These are phyloP conservation scores for Diadegma fenestrale DNA, from an alignment of 2,888 invertebrate species.

Conservation along the genomic window DNA sequence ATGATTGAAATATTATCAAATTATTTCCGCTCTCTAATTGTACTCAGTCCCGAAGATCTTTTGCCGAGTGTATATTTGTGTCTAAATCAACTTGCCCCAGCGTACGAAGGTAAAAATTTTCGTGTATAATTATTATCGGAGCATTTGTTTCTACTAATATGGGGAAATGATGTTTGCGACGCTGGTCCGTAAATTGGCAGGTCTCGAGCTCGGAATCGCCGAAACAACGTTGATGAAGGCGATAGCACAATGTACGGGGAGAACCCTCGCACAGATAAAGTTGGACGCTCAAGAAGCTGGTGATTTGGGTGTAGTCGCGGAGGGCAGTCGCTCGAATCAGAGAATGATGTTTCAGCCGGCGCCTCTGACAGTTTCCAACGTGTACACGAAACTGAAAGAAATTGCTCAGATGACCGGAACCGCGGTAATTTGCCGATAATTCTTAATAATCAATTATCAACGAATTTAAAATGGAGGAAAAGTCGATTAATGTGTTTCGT, in stretches of 20 bases:
- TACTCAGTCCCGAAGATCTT: constrained; percentile 95
- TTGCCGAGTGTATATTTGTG: constrained; percentile 96
- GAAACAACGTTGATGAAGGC: constrained; percentile 98
- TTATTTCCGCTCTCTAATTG: constrained; percentile 96
- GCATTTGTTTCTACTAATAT: neutral
- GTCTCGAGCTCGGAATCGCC: constrained; percentile 95
- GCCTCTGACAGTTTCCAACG: constrained; percentile 90
- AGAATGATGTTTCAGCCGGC: constrained; percentile 95
- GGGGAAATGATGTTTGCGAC: neutral
- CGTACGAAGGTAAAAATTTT: constrained; percentile 91
- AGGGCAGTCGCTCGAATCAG: constrained; percentile 93
- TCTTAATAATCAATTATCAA: neutral
- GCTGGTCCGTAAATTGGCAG: constrained; percentile 77
- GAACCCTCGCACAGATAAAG: constrained; percentile 93
- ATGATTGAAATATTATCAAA: constrained; percentile 97
- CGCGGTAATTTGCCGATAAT: constrained; percentile 85
- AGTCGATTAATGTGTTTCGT: constrained; percentile 22
- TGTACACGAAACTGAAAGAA: constrained; percentile 94
- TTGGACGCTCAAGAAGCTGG: constrained; percentile 90
- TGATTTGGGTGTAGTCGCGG: constrained; percentile 96
- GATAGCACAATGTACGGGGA: constrained; percentile 95
- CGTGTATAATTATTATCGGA: neutral
- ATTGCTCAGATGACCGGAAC: constrained; percentile 95
- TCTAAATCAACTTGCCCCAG: constrained; percentile 97
- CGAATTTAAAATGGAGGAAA: constrained; percentile 28